Percentiles rank a stretch among this genome's conserved stretches.
These are phyloP conservation scores for Drosophila bunnanda DNA, from an alignment of 2,888 invertebrate species.

Conservation along the genomic window DNA sequence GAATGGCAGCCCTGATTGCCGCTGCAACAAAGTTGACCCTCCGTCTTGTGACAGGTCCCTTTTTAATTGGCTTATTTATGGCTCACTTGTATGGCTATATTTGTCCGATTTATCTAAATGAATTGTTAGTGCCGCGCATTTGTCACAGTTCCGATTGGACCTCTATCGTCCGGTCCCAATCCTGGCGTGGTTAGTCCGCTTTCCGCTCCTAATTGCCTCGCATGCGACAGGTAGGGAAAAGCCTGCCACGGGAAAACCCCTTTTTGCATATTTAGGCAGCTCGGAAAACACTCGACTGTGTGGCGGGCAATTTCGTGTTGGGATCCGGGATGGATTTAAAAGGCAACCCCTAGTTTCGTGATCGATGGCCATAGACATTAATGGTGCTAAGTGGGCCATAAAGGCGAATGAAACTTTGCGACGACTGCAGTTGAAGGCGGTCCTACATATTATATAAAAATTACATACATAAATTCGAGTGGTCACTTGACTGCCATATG, in stretches of 20 bases:
- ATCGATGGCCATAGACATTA: slow-evolving; percentile 40
- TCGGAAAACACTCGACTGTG: slow-evolving; percentile 11
- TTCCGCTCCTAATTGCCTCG: slow-evolving; percentile 67
- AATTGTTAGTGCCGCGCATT: slow-evolving; percentile 75
- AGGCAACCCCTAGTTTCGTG: slow-evolving; percentile 13
- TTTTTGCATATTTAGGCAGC: slow-evolving; percentile 68
- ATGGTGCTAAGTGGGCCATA: slow-evolving; percentile 38
- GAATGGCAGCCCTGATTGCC: slow-evolving; percentile 51
- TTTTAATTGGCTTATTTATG: slow-evolving; percentile 57
- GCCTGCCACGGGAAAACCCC: slow-evolving; percentile 20
- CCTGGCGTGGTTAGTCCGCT: slow-evolving; percentile 14
- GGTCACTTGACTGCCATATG: slow-evolving; percentile 63
- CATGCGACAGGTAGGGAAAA: slow-evolving; percentile 67
- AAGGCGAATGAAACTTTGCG: slow-evolving; percentile 43
- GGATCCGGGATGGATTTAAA: slow-evolving; percentile 19
- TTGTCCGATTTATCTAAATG: slow-evolving; percentile 67
- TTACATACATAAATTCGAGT: slow-evolving; percentile 55
- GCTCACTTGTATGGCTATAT: slow-evolving; percentile 28
- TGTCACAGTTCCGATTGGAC: slow-evolving; percentile 51
- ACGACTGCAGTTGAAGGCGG: slow-evolving; percentile 42
- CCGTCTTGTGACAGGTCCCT: slow-evolving; percentile 2
- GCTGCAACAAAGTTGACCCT: slow-evolving; percentile 14
- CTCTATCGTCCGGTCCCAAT: slow-evolving; percentile 7
- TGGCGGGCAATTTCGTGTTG: slow-evolving; percentile 12
- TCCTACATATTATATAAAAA: slow-evolving; percentile 44